phyloP scores from a whole-genome alignment of 2,113 vertebrate species.

The Neopipo cinnamomea region DNA sequence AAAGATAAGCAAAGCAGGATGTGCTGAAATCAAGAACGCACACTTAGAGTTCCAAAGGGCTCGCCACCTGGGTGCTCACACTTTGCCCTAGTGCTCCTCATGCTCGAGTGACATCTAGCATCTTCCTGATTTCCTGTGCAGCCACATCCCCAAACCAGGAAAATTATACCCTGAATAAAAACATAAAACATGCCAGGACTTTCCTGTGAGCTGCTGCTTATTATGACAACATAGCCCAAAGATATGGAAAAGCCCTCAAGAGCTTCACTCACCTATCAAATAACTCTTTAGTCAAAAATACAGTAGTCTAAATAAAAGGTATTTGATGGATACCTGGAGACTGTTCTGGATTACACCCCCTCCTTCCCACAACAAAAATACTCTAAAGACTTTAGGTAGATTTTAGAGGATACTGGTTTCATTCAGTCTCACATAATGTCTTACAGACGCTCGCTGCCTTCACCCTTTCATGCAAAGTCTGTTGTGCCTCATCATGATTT shows the following conservation, averaged over 20 bases:
- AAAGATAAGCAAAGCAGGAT: not conserved
- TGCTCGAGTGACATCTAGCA: not conserved
- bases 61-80: not conserved
- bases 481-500: not conserved
- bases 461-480: not conserved
- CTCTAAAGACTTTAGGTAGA: not conserved
- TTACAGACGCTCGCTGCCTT: not conserved
- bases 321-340: not conserved
- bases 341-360: not conserved
- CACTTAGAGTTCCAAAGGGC: not conserved
- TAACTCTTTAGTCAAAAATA: not conserved
- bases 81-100: accelerated
- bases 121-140: not conserved
- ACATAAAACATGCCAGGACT: not conserved
- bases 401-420: not conserved
- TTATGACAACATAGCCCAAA: not conserved
- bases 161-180: not conserved
- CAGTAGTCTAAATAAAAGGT: not conserved
- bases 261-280: not conserved
- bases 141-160: not conserved
- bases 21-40: not conserved
- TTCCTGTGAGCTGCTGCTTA: not conserved
- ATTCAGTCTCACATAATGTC: not conserved
- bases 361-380: not conserved
- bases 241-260: not conserved